Percentiles rank a stretch among this genome's conserved stretches.
phyloP scores from a whole-genome alignment of 1,140 invertebrate genomes.

The Drepana arcuata region DNA sequence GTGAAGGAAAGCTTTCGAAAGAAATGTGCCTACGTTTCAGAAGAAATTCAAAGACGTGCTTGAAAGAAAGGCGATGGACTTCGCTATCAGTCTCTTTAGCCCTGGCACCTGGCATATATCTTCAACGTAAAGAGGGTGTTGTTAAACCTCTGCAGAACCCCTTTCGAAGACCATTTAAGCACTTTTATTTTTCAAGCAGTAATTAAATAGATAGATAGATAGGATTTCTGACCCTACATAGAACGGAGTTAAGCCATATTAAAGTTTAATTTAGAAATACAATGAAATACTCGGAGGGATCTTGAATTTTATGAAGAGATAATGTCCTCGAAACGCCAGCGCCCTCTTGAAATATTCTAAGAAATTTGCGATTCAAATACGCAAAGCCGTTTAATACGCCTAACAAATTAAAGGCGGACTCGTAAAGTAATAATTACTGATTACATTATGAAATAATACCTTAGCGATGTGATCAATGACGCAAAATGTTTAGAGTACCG shows the following conservation, averaged over 20 bases:
- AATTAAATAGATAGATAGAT: no score
- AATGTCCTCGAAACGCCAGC: conserved; percentile 62
- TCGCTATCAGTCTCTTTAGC: no score
- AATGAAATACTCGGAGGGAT: conserved; percentile 52
- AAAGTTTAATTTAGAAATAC: conserved; percentile 49
- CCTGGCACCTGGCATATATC: no score
- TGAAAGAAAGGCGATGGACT: no score
- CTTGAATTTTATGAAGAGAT: conserved; percentile 69
- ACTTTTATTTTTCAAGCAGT: no score
- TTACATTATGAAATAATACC: conserved; percentile 62
- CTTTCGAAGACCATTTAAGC: no score
- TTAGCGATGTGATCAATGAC: conserved; percentile 3
- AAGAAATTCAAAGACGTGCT: no score
- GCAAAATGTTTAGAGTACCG: conserved; percentile 6
- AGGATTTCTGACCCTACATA: conserved; percentile 5
- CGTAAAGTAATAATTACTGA: conserved; percentile 67
- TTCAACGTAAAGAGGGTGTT: no score
- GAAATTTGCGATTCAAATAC: conserved; percentile 72
- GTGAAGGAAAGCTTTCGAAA: no score
- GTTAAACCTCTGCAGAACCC: no score
- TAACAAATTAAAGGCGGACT: conserved; percentile 70
- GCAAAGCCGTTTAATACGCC: conserved; percentile 69
- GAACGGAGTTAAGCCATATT: conserved; percentile 14
- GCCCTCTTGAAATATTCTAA: conserved; percentile 68
- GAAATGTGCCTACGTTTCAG: no score